Conservation (phyloP, 2,113 vertebrate genomes). For the Proterorhinus semilunaris region DNA sequence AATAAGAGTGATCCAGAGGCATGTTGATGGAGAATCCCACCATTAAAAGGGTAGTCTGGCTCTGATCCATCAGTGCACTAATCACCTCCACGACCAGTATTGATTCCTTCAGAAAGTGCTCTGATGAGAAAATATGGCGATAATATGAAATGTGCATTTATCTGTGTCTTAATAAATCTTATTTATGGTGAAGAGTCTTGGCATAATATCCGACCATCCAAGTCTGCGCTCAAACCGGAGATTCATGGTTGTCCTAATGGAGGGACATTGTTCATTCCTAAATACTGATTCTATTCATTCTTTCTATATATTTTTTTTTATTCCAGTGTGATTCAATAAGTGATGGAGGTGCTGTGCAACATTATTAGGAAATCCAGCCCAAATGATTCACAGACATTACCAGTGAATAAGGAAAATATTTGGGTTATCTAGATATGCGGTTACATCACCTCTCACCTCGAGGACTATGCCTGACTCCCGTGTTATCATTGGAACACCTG, state of each 20-base stretch:
- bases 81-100: slow-evolving; percentile 71
- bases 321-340: slow-evolving; percentile 15
- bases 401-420: slow-evolving; percentile 40
- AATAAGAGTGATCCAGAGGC: slow-evolving; percentile 68
- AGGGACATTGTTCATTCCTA: slow-evolving; percentile 42
- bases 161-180: slow-evolving; percentile 72
- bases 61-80: slow-evolving; percentile 74
- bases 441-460: slow-evolving; percentile 41
- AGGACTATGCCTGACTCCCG: slow-evolving; percentile 30
- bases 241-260: slow-evolving; percentile 34
- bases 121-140: slow-evolving; percentile 62
- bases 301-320: background rate
- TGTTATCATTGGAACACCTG: slow-evolving; percentile 68
- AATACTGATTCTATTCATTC: slow-evolving; percentile 5
- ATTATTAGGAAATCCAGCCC: slow-evolving; percentile 11
- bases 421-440: slow-evolving; percentile 55
- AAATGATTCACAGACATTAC: slow-evolving; percentile 21
- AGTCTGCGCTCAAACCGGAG: slow-evolving; percentile 43
- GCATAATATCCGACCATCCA: slow-evolving; percentile 57
- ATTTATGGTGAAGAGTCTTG: slow-evolving; percentile 63
- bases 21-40: slow-evolving; percentile 71
- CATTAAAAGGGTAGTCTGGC: slow-evolving; percentile 70
- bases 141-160: slow-evolving; percentile 70
- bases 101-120: slow-evolving; percentile 77
- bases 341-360: slow-evolving; percentile 17